A percentile compares a stretch with the other conserved stretches of the same genome.
Evolutionary conservation across 2,797 vertebrate species (phyloP).

Genomic region (Tenualosa thibaudeaui): DNA sequence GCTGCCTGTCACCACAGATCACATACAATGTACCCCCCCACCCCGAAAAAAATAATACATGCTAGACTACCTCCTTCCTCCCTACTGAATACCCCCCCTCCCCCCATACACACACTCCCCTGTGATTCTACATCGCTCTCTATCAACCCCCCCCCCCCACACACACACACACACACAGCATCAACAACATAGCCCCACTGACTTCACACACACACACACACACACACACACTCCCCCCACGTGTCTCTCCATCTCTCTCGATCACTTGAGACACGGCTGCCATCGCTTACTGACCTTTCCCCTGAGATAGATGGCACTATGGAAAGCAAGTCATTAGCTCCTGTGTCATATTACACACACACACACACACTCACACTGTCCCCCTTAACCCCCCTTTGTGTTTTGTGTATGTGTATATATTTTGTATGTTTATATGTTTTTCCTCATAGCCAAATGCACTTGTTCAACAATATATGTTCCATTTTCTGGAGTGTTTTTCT

Average conservation of each 20-base stretch:
- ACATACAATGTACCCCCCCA: conserved; percentile 38
- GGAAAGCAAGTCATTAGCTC: conserved; percentile 85
- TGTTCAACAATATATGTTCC: conserved; percentile 78
- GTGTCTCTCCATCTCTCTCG: conserved; percentile 60
- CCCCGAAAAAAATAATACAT: background rate
- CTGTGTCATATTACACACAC: conserved; percentile 73
- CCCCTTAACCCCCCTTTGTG: conserved; percentile 55
- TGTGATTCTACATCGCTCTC: background rate
- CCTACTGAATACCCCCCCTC: background rate
- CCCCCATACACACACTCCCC: background rate
- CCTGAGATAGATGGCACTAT: conserved; percentile 78
- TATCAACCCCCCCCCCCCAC: background rate
- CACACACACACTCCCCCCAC: conserved; percentile 29
- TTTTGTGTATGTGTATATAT: conserved; percentile 53
- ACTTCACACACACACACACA: background rate
- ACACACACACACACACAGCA: background rate
- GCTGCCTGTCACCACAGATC: conserved; percentile 75
- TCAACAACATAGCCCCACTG: conserved; percentile 52
- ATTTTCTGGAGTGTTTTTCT: conserved; percentile 53
- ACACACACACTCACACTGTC: no score
- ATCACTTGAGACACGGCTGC: conserved; percentile 75
- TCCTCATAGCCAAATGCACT: conserved; percentile 71
- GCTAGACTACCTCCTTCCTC: background rate
- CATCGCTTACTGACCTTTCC: conserved; percentile 85
- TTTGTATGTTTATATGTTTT: conserved; percentile 32